A percentile compares a stretch with the other conserved stretches of the same genome.
phyloP scores from a whole-genome alignment of 2,888 invertebrate genomes.

The Tridacna gigas region DNA sequence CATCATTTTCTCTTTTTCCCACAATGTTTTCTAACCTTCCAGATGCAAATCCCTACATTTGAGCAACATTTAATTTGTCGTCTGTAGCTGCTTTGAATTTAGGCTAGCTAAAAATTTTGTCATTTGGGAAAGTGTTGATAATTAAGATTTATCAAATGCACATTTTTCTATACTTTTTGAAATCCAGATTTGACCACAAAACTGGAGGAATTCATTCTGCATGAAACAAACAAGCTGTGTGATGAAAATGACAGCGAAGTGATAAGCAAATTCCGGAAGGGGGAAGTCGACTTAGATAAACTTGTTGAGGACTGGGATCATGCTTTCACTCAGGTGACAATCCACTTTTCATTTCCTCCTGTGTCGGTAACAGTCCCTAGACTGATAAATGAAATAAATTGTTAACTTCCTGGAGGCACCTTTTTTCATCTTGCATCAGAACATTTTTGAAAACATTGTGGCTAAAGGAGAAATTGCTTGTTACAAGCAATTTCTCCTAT shows the following conservation, averaged over 20 bases:
- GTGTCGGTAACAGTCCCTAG: no score
- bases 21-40: background rate
- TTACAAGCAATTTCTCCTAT: no score
- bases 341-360: no score
- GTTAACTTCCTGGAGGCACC: background rate
- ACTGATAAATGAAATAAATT: conserved; percentile 26
- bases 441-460: no score
- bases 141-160: no score
- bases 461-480: no score
- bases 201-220: conserved; percentile 88
- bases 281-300: conserved; percentile 90
- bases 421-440: no score
- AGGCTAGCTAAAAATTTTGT: no score
- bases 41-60: no score
- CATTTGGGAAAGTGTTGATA: no score
- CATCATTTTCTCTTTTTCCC: conserved; percentile 11
- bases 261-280: conserved; percentile 80
- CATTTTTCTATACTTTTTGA: conserved; percentile 3
- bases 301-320: conserved; percentile 93
- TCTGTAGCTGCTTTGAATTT: no score
- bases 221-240: conserved; percentile 89
- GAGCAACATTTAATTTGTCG: no score
- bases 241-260: conserved; percentile 88
- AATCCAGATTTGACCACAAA: conserved; percentile 87
- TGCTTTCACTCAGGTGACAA: conserved; percentile 88